Base-by-base conservation (phyloP, 2,888 invertebrate genomes). In the Campoplex nolae region DNA sequence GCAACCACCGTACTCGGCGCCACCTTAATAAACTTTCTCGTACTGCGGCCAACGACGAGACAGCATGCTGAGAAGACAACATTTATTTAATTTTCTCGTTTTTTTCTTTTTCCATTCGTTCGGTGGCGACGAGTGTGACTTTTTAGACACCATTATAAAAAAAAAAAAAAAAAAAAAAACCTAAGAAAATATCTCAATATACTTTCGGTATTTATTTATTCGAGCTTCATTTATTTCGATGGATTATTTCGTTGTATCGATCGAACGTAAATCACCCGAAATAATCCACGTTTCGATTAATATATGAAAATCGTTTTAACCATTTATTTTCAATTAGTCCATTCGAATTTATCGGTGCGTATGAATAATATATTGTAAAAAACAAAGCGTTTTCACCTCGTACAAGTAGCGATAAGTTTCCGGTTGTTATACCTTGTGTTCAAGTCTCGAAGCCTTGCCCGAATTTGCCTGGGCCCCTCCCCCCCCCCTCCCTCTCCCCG, bases 1-100 rank as follows among this genome's bases (percentile, higher is more conserved):
- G 78, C 94, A 93, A 84, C 93, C 93, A 75, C 93, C 93, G 3
- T 92, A 93, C 85, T 94, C 94, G 51, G 94, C 94, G 38, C 94
- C 94, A 9, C 93, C 94, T 77, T 93, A 93, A 86, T 74, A 68
- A 71, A 76, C 32, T 88, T 88, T 70, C 88, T 89, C 76, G 79
- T 73, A 54, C 18, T 32, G 23, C 23, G 68, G 68, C 58, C 45
- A 70, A 58, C 16, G 45, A 3, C 3, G 13, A 42, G 87, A 68
- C 48, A 32, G 51, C 42, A 48, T 78, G 77, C 38, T 51, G 56
- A 48, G 35, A 45, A 48, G 38, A 68, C 65, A 45, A 68, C 38
- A 8, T 23, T 42, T 35, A 38, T 6, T 3, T 38, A 0, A 38
- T 4, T 38, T 23, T 62, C 2, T 28, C n/a, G 16, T 32, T 32